A percentile compares a stretch with the other conserved stretches of the same genome.
These are phyloP conservation scores for Gobio occitaniae DNA, from an alignment of 2,797 vertebrate genomes.

Conservation along the genomic window DNA sequence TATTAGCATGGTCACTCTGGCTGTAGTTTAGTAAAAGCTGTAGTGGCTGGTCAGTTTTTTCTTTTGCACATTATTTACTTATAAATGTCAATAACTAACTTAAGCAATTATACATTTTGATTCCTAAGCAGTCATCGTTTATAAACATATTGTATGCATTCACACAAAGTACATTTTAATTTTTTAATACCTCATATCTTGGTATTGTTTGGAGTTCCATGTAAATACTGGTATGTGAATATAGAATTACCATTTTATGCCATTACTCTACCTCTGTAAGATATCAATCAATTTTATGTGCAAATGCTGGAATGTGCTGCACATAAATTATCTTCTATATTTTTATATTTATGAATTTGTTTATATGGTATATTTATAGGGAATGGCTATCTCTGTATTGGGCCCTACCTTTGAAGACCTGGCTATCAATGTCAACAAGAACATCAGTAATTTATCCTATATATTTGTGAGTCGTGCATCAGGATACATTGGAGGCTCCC, in stretches of 20 bases:
- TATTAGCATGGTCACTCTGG: not conserved
- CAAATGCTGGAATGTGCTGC: not conserved
- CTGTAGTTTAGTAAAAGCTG: not conserved
- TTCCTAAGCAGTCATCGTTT: not conserved
- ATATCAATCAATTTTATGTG: not conserved
- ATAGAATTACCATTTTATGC: not conserved
- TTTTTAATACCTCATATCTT: not conserved
- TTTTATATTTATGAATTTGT: conserved; percentile 7
- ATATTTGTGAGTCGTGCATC: conserved; percentile 89
- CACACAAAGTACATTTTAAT: too few species aligned
- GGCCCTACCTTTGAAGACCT: conserved; percentile 92
- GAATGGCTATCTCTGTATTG: conserved; percentile 88
- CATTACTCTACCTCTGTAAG: not conserved
- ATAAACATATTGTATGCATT: not conserved
- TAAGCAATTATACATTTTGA: not conserved
- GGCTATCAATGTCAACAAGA: conserved; percentile 86
- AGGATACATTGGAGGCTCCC: conserved; percentile 88
- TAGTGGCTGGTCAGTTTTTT: not conserved
- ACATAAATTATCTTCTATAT: not conserved
- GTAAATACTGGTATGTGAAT: not conserved
- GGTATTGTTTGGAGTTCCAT: not conserved
- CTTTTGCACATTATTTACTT: not conserved
- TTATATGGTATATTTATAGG: conserved; percentile 75
- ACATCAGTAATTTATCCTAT: conserved; percentile 90
- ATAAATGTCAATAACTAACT: not conserved